Base-by-base conservation (phyloP, 2,113 vertebrate genomes). In the Herpetotheres cachinnans region DNA sequence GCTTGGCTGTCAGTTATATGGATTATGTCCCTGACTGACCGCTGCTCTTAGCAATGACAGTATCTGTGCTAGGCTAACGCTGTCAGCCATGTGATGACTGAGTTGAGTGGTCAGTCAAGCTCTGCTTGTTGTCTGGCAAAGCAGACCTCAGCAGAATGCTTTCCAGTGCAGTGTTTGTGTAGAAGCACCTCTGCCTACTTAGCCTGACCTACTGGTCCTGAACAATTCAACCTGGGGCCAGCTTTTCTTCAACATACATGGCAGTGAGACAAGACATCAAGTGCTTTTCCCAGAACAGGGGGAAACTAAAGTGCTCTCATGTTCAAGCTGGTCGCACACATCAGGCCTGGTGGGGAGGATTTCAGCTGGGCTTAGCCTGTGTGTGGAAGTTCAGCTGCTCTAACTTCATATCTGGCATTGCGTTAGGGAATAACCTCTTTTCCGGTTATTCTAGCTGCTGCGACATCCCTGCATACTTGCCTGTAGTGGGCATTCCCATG, bases 381-480 rank as follows among this genome's bases (percentile, higher is more conserved):
- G 0, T 44, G 16, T 78, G 24, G 29, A 29, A 42, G 32, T 47
- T 91, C 17, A 76, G 49, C 46, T 78, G 34, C 36, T 67, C 72
- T 40, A 5, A 19, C 29, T 69, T 55, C 4, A 3, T 10, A 7
- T 58, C 44, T 62, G 47, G 21, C 16, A 25, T 30, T 58, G 16
- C 13, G 21, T 89, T 63, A 54, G 32, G 71, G 63, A 86, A 40
- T 38, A 71, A 36, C 3, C 6, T 20, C 40, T 87, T 62, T 20
- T 10, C 1, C 5, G 9, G 4, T 26, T 62, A 10, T 55, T 81
- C 8, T 30, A 32, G 21, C 81, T 62, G 29, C 52, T 73, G 32
- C 2, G 2, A 66, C 65, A n/a, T 80, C 9, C 44, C 17, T 7
- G 2, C 13, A 16, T 9, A 3, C 3, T 32, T 11, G 11, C 13